Conservation (phyloP, 2,797 vertebrate species). For the Anguilla obscura region DNA sequence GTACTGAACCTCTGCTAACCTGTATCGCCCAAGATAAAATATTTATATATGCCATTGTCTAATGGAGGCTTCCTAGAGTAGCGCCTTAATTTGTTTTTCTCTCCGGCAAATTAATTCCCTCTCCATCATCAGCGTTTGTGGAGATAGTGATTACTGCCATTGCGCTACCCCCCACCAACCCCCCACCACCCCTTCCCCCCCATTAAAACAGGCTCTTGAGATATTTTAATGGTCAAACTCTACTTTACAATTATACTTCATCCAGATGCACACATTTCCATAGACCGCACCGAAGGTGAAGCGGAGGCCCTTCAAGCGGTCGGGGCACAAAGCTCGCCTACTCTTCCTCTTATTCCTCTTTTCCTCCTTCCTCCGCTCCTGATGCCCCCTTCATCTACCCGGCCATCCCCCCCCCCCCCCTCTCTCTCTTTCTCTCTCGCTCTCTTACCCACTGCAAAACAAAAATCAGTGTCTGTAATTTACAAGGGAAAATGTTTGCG, state of each 20-base stretch:
- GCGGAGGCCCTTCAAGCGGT: constrained; percentile 58
- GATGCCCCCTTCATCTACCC: constrained; percentile 20
- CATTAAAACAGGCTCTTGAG: constrained; percentile 66
- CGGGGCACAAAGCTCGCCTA: constrained; percentile 39
- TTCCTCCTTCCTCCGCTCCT: constrained; percentile 28
- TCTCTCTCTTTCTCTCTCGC: not conserved
- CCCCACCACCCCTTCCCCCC: constrained; percentile 38
- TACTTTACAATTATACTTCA: constrained; percentile 77
- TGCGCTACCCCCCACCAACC: constrained; percentile 38
- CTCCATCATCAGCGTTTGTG: constrained; percentile 70
- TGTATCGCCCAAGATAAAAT: constrained; percentile 77
- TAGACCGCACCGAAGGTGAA: constrained; percentile 73
- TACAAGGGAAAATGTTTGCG: constrained; percentile 52
- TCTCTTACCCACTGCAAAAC: not conserved
- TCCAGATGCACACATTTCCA: constrained; percentile 72
- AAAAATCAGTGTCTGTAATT: not conserved
- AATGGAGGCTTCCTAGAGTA: constrained; percentile 60
- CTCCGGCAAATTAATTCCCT: constrained; percentile 75
- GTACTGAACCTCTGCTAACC: constrained; percentile 80
- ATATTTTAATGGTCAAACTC: constrained; percentile 74
- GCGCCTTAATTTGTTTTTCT: constrained; percentile 79
- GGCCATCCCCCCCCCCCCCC: not conserved
- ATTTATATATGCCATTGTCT: constrained; percentile 84
- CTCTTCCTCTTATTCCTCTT: constrained; percentile 36
- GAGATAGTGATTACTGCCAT: constrained; percentile 67